Conservation (phyloP, 2,113 vertebrate species). For the Microcebus griseorufus region DNA sequence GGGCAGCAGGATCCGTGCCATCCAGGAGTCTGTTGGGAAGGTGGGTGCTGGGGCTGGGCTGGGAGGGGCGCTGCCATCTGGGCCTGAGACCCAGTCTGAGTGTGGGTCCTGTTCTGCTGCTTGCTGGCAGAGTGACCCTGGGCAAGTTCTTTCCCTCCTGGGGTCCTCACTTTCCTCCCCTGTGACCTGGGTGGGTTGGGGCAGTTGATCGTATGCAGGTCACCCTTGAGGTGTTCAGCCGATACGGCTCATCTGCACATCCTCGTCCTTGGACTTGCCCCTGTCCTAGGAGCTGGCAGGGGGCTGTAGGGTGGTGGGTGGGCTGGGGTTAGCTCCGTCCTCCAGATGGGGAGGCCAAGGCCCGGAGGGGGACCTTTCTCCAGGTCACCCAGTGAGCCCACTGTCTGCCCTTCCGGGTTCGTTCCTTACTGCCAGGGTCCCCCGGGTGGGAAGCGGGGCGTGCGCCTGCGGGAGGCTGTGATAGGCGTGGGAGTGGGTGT, state of each 20-base stretch:
- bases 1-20: slow-evolving; percentile 72
- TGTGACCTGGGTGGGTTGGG: background rate
- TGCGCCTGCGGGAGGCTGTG: background rate
- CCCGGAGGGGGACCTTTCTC: background rate
- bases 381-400: background rate
- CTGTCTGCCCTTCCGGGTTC: background rate
- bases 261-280: rapidly evolving
- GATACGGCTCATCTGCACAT: rapidly evolving
- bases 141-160: background rate
- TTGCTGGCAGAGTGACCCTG: background rate
- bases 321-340: background rate
- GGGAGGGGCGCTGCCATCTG: background rate
- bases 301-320: background rate
- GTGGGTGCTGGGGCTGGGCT: slow-evolving; percentile 57
- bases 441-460: background rate
- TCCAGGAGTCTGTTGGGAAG: slow-evolving; percentile 84
- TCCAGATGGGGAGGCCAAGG: background rate
- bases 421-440: background rate
- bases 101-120: background rate
- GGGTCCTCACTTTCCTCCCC: background rate
- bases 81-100: background rate
- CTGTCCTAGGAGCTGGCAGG: background rate
- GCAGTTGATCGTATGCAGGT: background rate
- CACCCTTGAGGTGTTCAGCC: background rate
- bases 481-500: background rate